phyloP scores from a whole-genome alignment of 2,888 invertebrate genomes.

The Caenorhabditis plicata region DNA sequence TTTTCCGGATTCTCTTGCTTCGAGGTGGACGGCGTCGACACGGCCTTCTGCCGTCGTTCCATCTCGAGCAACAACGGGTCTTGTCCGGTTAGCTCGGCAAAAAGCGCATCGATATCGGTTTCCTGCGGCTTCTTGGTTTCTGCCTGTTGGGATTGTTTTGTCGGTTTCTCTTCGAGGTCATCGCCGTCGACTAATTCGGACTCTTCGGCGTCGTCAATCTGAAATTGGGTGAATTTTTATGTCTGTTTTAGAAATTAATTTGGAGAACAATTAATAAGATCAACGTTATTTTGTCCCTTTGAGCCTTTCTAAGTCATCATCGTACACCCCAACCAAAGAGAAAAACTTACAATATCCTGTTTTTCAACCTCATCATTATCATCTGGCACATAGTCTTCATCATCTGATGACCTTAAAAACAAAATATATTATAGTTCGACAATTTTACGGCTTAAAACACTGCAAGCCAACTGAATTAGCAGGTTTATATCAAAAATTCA shows the following conservation, averaged over 20 bases:
- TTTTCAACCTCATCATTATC: slow-evolving; percentile 7
- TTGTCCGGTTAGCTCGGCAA: slow-evolving; percentile 18
- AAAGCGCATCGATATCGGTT: slow-evolving; percentile 23
- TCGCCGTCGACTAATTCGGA: slow-evolving; percentile 16
- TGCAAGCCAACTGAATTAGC: too few relatives aligned
- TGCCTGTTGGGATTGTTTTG: neutral
- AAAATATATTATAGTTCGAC: too few relatives aligned
- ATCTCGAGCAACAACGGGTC: slow-evolving; percentile 1
- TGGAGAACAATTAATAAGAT: too few relatives aligned
- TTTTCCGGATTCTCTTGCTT: neutral
- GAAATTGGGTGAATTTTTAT: neutral
- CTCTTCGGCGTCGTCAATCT: slow-evolving; percentile 4
- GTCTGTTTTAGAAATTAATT: too few relatives aligned
- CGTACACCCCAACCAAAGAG: slow-evolving; percentile 13
- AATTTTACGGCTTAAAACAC: too few relatives aligned
- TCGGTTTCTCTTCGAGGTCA: slow-evolving; percentile 5
- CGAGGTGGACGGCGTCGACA: neutral
- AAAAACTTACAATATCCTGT: slow-evolving; percentile 26
- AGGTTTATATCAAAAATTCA: too few relatives aligned
- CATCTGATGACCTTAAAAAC: slow-evolving; percentile 14
- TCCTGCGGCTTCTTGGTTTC: neutral
- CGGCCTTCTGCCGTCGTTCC: neutral
- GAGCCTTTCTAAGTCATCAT: too few relatives aligned
- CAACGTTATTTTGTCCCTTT: too few relatives aligned
- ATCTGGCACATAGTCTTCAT: slow-evolving; percentile 31